Base-by-base conservation (phyloP, 2,797 vertebrate genomes). In the Delichon dasypus region DNA sequence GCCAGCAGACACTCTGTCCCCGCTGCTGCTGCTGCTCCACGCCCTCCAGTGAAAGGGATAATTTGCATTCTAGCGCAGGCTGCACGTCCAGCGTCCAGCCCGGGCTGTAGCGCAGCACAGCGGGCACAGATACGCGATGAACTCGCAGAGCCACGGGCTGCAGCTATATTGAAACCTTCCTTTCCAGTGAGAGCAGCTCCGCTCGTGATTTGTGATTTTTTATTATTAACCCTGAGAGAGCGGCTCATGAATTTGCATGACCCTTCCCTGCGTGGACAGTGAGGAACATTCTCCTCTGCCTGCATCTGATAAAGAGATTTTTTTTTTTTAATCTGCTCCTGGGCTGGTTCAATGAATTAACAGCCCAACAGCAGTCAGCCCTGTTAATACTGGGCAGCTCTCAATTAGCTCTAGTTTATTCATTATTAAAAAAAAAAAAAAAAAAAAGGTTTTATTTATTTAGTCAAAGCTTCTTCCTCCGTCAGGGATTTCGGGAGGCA, bases 201-300 rank as follows among this genome's bases (percentile, higher is more conserved):
- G 76, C 88, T 86, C 71, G 64, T 91, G 95, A 96, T 95, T 91
- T 86, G 82, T 95, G n/a, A n/a, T n/a, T n/a, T n/a, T n/a, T 94
- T 88, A 25, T 96, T 93, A 95, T 93, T 96, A 96, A 96, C 88
- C 89, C 91, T 53, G 76, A 10, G 1, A 16, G 1, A 7, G 2
- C 2, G 45, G 89, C 92, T 96, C 82, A 92, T 91, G 93, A 90
- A 94, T 96, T 96, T 93, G 50, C 94, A 94, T 85, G 50, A 19
- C 38, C 13, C 76, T 85, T 70, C 4, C 17, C 16, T 1, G 30
- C 13, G 57, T 42, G 38, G 38, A 14, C 27, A 22, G 68, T 5
- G 58, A 88, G 86, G 84, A 88, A 22, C 26, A 0, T 57, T 79
- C 76, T 57, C 61, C 57, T 50, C 4, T 42, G 81, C 93, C 64